Evolutionary conservation across 1,140 invertebrate species (phyloP).

Genomic region (Phymastichus coffea): DNA sequence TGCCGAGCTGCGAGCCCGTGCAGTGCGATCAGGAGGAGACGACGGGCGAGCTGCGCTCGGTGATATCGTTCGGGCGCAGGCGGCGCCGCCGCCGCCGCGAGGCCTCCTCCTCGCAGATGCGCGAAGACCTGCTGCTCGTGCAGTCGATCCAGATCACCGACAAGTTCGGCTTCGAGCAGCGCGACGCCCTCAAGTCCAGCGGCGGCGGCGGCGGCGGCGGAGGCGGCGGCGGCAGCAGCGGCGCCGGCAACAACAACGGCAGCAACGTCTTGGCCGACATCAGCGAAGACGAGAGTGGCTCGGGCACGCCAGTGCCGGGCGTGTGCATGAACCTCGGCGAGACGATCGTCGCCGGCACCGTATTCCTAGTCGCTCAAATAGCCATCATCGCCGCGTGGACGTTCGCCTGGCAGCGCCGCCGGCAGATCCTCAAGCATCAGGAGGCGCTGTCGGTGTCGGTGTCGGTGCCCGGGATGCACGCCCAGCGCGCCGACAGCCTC

Average conservation of each 20-base stretch:
- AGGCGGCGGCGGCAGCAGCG: not conserved
- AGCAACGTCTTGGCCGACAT: slow-evolving; percentile 35
- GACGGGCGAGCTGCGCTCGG: slow-evolving; percentile 76
- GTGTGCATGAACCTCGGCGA: slow-evolving; percentile 77
- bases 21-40: slow-evolving; percentile 80
- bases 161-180: slow-evolving; percentile 82
- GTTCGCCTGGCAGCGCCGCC: slow-evolving; percentile 77
- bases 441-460: slow-evolving; percentile 60
- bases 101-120: slow-evolving; percentile 54
- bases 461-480: slow-evolving; percentile 58
- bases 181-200: slow-evolving; percentile 33
- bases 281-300: slow-evolving; percentile 40
- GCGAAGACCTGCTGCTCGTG: slow-evolving; percentile 82
- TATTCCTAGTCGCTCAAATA: slow-evolving; percentile 80
- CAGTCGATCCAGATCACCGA: slow-evolving; percentile 91
- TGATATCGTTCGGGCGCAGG: slow-evolving; percentile 78
- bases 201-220: not conserved
- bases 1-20: slow-evolving; percentile 88
- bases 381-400: slow-evolving; percentile 81
- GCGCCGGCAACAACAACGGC: not conserved
- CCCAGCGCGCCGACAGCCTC: slow-evolving; percentile 71
- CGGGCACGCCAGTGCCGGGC: slow-evolving; percentile 50
- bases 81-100: slow-evolving; percentile 58
- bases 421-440: slow-evolving; percentile 61
- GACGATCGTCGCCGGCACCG: slow-evolving; percentile 75